Evolutionary conservation across 53 echinoderm and acorn worm species (phyloP), one percentile per base, ranked within the genome.

Genomic region (Antedon mediterranea): DNA sequence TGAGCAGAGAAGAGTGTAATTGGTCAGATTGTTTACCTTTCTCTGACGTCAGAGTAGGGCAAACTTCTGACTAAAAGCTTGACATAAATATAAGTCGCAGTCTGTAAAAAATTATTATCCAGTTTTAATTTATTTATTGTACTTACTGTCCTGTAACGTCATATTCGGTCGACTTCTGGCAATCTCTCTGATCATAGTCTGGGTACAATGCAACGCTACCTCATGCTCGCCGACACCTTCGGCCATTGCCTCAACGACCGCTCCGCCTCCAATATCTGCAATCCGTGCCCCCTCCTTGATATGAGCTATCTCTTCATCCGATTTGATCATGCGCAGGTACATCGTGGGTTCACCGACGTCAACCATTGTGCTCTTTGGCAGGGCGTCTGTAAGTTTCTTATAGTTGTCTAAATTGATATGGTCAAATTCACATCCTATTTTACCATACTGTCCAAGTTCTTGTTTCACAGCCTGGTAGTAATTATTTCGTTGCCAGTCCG

Each of bases 401-500:
- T 43, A 71, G 15, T 79, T 79, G 13, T 73, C 89, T 27, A 79
- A 32, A 14, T 86, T 71, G 14, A 89, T 30, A 34, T 89, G 90
- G 43, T 89, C 90, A 34, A 71, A 81, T 34, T 89, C 90, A 28
- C 79, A 43, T 23, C 90, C 90, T 20, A 30, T 32, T 44, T 73
- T 88, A 75, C 73, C 71, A 9, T 18, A 34, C 11, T 34, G 29
- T 9, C 34, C 11, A 34, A 32, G 42, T n/a, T 34, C 81, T 70
- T 87, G 81, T 30, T 89, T 73, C 13, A 95, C 91, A 4, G 89
- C 97, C 4, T 33, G 43, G 87, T 91, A 95, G 78, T 78, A 95
- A 79, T 95, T 95, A 74, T 87, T 92, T 33, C 82, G 75, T 28
- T 91, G 91, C 91, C 91, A 95, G 75, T 95, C 97, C 0, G 97